phyloP scores from a whole-genome alignment of 1,140 invertebrate genomes.

The Pogonus chalceus region DNA sequence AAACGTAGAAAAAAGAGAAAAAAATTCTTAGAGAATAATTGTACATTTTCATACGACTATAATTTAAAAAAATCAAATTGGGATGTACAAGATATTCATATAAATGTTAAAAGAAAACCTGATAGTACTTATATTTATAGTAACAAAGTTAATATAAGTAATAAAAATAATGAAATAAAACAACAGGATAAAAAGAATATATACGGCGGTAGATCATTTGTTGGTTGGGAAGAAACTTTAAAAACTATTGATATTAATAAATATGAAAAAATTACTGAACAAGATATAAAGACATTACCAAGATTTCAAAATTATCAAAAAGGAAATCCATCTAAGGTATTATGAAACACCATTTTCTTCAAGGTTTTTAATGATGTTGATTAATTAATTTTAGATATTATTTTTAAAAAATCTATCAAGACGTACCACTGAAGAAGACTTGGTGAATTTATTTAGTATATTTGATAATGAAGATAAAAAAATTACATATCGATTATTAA shows the following conservation, averaged over 20 bases:
- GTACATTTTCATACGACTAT: neutral
- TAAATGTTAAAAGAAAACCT: neutral
- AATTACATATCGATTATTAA: conserved; percentile 36
- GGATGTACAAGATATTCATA: conserved; percentile 16
- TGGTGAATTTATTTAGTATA: conserved; percentile 35
- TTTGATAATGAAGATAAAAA: conserved; percentile 27
- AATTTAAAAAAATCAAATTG: conserved; percentile 16
- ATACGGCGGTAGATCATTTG: no score
- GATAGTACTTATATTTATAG: conserved; percentile 24
- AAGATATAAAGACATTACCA: conserved; percentile 39
- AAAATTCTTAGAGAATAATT: conserved; percentile 1
- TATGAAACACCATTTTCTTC: conserved; percentile 11
- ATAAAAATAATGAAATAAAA: conserved; percentile 33
- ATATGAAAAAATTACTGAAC: conserved; percentile 29
- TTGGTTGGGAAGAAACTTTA: conserved; percentile 15
- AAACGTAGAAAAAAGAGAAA: conserved; percentile 20
- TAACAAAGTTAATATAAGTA: conserved; percentile 30
- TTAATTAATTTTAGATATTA: conserved; percentile 27
- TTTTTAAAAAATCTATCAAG: conserved; percentile 44
- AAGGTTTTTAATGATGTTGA: conserved; percentile 4
- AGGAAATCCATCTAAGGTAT: conserved; percentile 37
- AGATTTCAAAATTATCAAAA: conserved; percentile 40
- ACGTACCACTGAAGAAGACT: conserved; percentile 34
- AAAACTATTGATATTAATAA: conserved; percentile 16
- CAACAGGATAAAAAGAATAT: conserved; percentile 25